Base-by-base conservation (phyloP, 1,140 invertebrate species). In the Brachionus koreanus region DNA sequence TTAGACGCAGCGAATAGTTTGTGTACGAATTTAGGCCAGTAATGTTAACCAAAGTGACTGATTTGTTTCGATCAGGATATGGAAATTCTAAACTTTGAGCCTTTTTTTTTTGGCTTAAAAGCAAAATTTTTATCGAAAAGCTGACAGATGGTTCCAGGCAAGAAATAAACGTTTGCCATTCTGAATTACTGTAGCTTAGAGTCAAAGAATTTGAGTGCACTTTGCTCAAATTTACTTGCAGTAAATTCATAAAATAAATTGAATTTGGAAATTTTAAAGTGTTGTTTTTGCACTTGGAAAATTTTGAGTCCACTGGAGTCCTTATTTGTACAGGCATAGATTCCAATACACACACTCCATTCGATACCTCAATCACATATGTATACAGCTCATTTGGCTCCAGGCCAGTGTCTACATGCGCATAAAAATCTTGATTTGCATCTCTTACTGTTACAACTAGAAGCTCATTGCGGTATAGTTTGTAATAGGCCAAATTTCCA, bases 121-220 rank as follows among this genome's bases (percentile, higher is more conserved):
- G 19, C 23, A 74, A 23, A 46, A 74, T 74, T 74, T 74, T 74
- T 5, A 74, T 74, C 25, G 39, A 46, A 74, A 74, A 74, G n/a
- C 69, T 29, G 5, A 46, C 39, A 7, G 69, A 25, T 35, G 25
- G 9, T 12, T 69, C 25, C 1, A 74, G 13, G 46, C 69, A 74
- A 46, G 13, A 12, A 1, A 46, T 10, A 10, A 74, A 49, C 3
- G 19, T 43, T 25, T 74, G 2, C 69, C 69, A 74, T 29, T 74
- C 39, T 0, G 2, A 12, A 23, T 25, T 46, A 5, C 13, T 13
- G 7, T 74, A 74, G 16, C 19, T 13, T 4, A 74, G 25, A 1
- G 16, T 23, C 7, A 74, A 13, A 46, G 5, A 43, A 33, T 25
- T 43, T 23, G 19, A 7, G 0, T n/a, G 12, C 1, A 46, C 25